Percentiles rank a stretch among this genome's conserved stretches.
Evolutionary conservation across 2,113 vertebrate genomes (phyloP).

Genomic region (Engraulis encrasicolus): DNA sequence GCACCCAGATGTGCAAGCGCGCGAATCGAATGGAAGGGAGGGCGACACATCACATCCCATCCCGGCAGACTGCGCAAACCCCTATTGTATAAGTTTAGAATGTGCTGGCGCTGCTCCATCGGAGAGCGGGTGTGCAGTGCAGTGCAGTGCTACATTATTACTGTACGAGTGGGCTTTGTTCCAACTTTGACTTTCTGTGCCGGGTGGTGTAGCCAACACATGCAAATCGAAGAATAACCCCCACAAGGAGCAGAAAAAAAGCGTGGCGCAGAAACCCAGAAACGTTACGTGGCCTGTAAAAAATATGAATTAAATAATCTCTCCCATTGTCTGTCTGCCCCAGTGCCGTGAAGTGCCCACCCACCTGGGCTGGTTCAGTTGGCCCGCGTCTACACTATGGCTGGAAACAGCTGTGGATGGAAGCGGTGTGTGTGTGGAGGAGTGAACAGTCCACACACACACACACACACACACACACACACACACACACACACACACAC

Average conservation of each 20-base stretch:
- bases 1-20: conserved; percentile 40
- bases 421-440: neutral
- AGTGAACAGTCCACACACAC: no score
- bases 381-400: neutral
- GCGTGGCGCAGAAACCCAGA: neutral
- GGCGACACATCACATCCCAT: neutral
- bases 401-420: neutral
- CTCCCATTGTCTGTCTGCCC: neutral
- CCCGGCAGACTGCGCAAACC: neutral
- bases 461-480: no score
- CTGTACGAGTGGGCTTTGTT: neutral
- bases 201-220: no score
- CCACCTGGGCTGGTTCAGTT: neutral
- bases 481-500: no score
- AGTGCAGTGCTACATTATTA: no score
- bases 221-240: no score
- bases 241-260: no score
- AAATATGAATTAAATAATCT: neutral
- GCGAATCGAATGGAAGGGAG: no score
- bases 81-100: neutral
- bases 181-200: neutral
- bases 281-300: neutral
- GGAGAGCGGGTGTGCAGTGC: neutral
- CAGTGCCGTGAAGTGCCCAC: no score
- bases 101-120: neutral